phyloP scores from a whole-genome alignment of 2,888 invertebrate species.

The Oasisia sp. region DNA sequence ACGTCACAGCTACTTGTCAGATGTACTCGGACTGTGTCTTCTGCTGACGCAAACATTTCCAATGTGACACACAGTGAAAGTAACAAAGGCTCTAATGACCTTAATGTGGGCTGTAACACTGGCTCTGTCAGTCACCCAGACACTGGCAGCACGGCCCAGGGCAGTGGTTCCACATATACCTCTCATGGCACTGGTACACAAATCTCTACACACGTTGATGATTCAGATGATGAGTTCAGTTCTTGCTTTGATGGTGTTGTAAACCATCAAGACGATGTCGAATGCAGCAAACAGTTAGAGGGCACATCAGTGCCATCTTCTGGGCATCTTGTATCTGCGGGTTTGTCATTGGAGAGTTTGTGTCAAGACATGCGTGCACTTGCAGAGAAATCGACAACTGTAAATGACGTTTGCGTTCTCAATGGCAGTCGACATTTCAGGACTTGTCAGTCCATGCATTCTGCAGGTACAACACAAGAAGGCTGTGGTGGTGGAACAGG shows the following conservation, averaged over 20 bases:
- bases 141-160: neutral
- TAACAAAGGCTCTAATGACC: neutral
- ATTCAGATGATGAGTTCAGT: neutral
- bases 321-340: neutral
- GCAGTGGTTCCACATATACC: neutral
- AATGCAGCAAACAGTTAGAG: neutral
- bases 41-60: neutral
- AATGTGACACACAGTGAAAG: neutral
- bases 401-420: neutral
- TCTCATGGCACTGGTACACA: neutral
- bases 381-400: neutral
- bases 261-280: neutral
- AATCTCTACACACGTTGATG: neutral
- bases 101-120: neutral
- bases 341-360: too few species aligned
- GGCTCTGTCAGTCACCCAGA: neutral
- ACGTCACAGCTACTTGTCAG: neutral
- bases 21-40: neutral
- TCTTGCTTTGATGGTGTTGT: neutral
- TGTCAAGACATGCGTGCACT: too few species aligned
- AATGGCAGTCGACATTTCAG: conserved; percentile 12
- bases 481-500: neutral
- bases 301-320: neutral
- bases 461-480: neutral
- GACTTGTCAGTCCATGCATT: neutral